These are phyloP conservation scores for Rhabdophis nuchalis DNA, from an alignment of 2,797 vertebrate genomes.

Conservation along the genomic window DNA sequence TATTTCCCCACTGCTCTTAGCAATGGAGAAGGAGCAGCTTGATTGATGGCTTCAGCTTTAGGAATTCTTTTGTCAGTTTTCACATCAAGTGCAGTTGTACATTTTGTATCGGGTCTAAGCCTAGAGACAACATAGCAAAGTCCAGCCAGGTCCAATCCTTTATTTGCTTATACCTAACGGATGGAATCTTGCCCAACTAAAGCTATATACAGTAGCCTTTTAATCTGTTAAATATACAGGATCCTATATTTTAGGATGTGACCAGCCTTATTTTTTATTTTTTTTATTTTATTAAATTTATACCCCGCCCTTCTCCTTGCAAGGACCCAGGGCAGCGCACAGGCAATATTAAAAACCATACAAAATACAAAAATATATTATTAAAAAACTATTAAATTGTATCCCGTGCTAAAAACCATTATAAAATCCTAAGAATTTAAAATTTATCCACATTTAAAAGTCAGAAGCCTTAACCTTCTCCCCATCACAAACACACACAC, in stretches of 20 bases:
- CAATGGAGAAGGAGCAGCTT: background rate
- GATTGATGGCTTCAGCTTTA: background rate
- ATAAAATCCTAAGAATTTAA: no score
- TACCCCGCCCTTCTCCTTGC: no score
- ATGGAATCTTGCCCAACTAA: background rate
- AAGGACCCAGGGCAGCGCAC: no score
- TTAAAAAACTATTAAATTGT: no score
- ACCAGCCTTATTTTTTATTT: no score
- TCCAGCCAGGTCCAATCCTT: background rate
- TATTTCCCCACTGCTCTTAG: background rate
- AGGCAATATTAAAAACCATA: no score
- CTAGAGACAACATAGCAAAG: background rate
- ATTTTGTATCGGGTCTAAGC: background rate
- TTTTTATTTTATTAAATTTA: no score
- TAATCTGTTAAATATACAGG: background rate
- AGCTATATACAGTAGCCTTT: background rate
- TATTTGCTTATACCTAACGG: background rate
- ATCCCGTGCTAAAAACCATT: no score
- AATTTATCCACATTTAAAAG: no score
- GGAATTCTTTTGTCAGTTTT: background rate
- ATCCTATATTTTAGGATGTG: background rate
- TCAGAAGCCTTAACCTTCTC: background rate
- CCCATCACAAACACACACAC: no score
- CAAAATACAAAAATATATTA: no score
- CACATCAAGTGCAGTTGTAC: background rate